Percentiles rank a stretch among this genome's conserved stretches.
Evolutionary conservation across 92 coral and sea anemone species (phyloP).

Genomic region (Epizoanthus fatuus): DNA sequence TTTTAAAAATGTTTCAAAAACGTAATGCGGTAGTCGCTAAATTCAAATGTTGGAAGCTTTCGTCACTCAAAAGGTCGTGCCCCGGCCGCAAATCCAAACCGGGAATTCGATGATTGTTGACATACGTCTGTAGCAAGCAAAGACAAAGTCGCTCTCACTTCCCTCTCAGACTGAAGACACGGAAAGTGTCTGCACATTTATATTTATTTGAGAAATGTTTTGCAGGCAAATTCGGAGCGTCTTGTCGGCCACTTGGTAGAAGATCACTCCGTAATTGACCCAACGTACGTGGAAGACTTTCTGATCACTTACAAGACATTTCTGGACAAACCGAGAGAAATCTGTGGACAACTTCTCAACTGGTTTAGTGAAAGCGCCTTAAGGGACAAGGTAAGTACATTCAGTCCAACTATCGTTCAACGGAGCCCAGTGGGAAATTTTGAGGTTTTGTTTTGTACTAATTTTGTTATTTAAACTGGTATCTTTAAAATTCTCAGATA

Average conservation of each 20-base stretch:
- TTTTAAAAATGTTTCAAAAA: background rate
- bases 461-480: background rate
- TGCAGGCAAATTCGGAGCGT: constrained; percentile 90
- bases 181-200: background rate
- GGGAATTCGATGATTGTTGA: constrained; percentile 7
- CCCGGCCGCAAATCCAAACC: constrained; percentile 6
- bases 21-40: background rate
- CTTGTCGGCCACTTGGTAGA: constrained; percentile 92
- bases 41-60: background rate
- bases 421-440: background rate
- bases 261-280: constrained; percentile 98
- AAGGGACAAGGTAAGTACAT: constrained; percentile 87
- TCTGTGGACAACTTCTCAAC: constrained; percentile 88
- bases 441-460: background rate
- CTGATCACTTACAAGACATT: constrained; percentile 94
- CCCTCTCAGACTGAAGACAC: background rate
- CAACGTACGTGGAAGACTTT: constrained; percentile 97
- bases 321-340: constrained; percentile 85
- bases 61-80: constrained; percentile 6
- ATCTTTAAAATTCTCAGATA: background rate
- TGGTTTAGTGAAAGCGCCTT: constrained; percentile 88
- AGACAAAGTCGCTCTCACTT: background rate
- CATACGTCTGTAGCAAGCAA: background rate
- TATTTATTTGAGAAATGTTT: background rate
- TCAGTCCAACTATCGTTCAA: background rate